Conservation (phyloP, 2,113 vertebrate species). For the Nothocercus nigrocapillus region DNA sequence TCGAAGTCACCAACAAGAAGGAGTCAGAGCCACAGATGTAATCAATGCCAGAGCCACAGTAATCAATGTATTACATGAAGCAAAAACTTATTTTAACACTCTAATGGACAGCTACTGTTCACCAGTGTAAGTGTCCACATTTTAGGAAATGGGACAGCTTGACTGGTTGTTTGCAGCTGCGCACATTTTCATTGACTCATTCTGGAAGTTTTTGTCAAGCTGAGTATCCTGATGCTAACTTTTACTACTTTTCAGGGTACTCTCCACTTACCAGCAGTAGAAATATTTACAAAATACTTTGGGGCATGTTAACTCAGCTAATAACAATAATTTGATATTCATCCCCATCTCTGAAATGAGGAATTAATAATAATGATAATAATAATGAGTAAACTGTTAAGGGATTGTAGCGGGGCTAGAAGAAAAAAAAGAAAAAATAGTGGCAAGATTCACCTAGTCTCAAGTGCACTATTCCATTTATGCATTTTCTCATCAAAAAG, state of each 20-base stretch:
- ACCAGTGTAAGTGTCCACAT: not conserved
- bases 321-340: not conserved
- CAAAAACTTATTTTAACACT: not conserved
- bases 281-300: not conserved
- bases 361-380: not conserved
- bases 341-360: not conserved
- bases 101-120: not conserved
- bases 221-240: not conserved
- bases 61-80: not conserved
- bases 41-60: no score
- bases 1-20: not conserved
- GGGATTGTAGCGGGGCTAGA: not conserved
- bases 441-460: not conserved
- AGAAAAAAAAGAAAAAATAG: not conserved
- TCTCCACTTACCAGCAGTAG: not conserved
- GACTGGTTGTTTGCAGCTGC: not conserved
- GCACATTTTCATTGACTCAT: constrained; percentile 4
- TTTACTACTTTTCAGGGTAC: not conserved
- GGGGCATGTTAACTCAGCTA: not conserved
- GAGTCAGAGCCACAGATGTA: not conserved
- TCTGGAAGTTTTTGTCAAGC: constrained; percentile 17
- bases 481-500: not conserved
- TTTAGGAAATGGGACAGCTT: not conserved
- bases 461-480: not conserved
- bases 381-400: not conserved